phyloP scores from a whole-genome alignment of 2,888 invertebrate species.

The Euzophera pinguis region DNA sequence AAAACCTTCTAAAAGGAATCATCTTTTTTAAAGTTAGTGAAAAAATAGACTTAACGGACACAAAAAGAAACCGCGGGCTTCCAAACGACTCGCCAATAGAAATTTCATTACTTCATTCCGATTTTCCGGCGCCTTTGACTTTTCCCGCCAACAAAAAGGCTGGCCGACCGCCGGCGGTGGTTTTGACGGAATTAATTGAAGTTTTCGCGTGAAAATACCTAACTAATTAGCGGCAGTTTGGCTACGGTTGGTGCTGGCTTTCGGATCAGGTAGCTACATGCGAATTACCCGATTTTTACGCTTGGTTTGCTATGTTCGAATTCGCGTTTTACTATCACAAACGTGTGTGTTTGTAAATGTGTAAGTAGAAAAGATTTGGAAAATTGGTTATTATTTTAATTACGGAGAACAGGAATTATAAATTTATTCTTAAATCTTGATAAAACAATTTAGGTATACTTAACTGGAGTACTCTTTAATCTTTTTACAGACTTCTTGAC shows the following conservation, averaged over 20 bases:
- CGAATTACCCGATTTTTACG: slow-evolving; percentile 31
- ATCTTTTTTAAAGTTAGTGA: neutral
- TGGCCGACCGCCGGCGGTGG: slow-evolving; percentile 35
- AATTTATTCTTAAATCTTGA: too few species aligned
- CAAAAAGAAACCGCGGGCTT: slow-evolving; percentile 36
- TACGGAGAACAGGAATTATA: too few species aligned
- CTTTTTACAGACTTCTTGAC: too few species aligned
- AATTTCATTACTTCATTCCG: slow-evolving; percentile 53
- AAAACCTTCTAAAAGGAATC: neutral
- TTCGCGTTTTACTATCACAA: neutral
- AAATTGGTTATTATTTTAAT: too few species aligned
- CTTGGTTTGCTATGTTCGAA: slow-evolving; percentile 14
- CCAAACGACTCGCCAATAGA: slow-evolving; percentile 40
- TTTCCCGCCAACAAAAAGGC: slow-evolving; percentile 40
- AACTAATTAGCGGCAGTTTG: slow-evolving; percentile 57
- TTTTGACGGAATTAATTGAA: slow-evolving; percentile 65
- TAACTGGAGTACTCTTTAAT: too few species aligned
- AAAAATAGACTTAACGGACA: slow-evolving; percentile 25
- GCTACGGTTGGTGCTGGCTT: slow-evolving; percentile 25
- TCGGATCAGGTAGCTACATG: slow-evolving; percentile 29
- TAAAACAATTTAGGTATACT: too few species aligned
- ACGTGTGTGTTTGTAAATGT: neutral
- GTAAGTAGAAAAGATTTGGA: too few species aligned
- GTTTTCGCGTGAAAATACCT: slow-evolving; percentile 62
- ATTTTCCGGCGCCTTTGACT: slow-evolving; percentile 49